Evolutionary conservation across 2,113 vertebrate genomes (phyloP).

Genomic region (Nothocercus nigrocapillus): DNA sequence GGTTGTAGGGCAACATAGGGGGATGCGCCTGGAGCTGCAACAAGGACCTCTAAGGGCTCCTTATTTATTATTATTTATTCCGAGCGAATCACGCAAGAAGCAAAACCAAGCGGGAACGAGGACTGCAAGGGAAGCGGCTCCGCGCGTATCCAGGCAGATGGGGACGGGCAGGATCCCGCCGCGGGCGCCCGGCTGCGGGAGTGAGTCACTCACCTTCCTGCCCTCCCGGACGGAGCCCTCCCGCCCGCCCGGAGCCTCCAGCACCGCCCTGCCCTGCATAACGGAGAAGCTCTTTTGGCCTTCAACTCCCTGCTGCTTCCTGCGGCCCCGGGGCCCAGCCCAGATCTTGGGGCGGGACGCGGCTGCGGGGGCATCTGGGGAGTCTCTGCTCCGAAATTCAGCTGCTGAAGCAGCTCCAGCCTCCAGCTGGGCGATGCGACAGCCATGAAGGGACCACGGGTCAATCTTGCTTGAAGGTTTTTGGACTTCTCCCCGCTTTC

Average conservation of each 20-base stretch:
- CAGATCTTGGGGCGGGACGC: too few species aligned
- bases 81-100: too few species aligned
- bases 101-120: not conserved
- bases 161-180: not conserved
- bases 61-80: too few species aligned
- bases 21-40: not conserved
- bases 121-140: constrained; percentile 27
- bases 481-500: not conserved
- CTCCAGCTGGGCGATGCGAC: not conserved
- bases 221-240: constrained; percentile 26
- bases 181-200: not conserved
- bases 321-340: too few species aligned
- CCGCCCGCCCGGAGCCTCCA: not conserved
- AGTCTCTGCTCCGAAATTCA: not conserved
- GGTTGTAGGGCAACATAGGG: not conserved
- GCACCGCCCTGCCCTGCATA: not conserved
- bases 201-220: constrained; percentile 65
- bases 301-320: not conserved
- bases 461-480: not conserved
- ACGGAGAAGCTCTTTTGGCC: not conserved
- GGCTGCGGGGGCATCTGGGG: not conserved
- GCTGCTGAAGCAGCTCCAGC: not conserved
- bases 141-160: not conserved
- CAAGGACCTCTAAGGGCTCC: not conserved
- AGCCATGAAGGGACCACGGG: not conserved